Base-by-base conservation (phyloP, 2,888 invertebrate genomes). In the Drosophila macrospina region DNA sequence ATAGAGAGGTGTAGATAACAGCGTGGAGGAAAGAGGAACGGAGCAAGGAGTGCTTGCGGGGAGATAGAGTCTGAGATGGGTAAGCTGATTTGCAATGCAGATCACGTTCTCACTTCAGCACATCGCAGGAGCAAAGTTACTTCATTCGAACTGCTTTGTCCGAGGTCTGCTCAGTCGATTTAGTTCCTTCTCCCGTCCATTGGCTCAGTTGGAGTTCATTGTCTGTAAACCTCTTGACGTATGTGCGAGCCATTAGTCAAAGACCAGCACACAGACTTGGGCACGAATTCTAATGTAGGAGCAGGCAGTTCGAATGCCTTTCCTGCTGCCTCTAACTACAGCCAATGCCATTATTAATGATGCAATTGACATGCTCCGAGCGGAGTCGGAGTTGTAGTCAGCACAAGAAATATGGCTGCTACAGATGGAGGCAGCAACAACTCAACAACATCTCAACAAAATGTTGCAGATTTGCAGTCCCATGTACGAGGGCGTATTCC, bases 321-420 rank as follows among this genome's bases (percentile, higher is more conserved):
- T 11, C 10, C 41, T 5, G 5, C 41, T 20, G 10, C 11, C 5
- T 15, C 32, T 48, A 26, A 13, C 48, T 37, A 28, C 48, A 20
- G 16, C n/a, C 11, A 78, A 76, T 74, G 61, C 65, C 71, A 70
- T 85, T 88, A 88, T 85, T 84, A 88, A 86, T 86, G 85, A 78
- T 70, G 84, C 81, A 88, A 80, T 88, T 86, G 85, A 83, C 86
- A 74, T 74, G 84, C 69, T 65, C 44, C 41, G 44, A 32, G 65
- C 26, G 44, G 68, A 61, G 52, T 39, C 24, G 47, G 69, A 61
- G 55, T 42, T 39, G 50, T 20, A 39, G 45, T 36, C 15, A 42
- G 51, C 26, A 36, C 16, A 71, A 61, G 85, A 77, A 64, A 71
- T 80, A 71, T 80, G 70, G 59, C 50, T 32, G 42, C 45, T 24